These are phyloP conservation scores for Phrynocephalus guinanensis DNA, from an alignment of 2,797 vertebrate genomes.

Conservation along the genomic window DNA sequence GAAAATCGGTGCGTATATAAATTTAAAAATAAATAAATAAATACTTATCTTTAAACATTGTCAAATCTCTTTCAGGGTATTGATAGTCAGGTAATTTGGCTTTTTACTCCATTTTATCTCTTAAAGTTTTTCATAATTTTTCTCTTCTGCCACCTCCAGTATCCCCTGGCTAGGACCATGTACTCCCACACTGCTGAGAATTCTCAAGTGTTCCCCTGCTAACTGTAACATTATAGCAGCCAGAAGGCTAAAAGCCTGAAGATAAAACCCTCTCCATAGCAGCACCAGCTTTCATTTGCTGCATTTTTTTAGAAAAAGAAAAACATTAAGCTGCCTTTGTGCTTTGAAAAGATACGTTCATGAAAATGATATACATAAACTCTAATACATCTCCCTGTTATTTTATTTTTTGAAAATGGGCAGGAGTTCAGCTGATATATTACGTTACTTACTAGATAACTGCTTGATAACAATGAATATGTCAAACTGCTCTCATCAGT, in stretches of 20 bases:
- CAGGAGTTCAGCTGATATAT: not conserved
- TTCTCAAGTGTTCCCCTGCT: no score
- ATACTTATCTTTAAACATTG: no score
- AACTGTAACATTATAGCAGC: not conserved
- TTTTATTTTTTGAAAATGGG: not conserved
- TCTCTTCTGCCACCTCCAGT: no score
- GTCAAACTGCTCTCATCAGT: slow-evolving; percentile 7
- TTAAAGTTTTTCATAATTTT: no score
- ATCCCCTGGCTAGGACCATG: no score
- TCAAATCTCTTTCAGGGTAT: no score
- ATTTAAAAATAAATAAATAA: no score
- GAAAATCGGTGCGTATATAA: no score
- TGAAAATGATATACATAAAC: not conserved
- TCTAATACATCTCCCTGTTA: not conserved
- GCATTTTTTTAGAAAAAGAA: not conserved
- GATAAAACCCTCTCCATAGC: not conserved
- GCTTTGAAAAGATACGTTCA: not conserved
- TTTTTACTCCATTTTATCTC: no score
- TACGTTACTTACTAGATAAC: not conserved
- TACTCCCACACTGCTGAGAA: no score
- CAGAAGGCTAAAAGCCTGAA: no score
- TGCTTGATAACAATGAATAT: slow-evolving; percentile 2
- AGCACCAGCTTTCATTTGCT: not conserved
- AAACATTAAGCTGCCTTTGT: not conserved
- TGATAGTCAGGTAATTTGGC: no score